Percentiles rank a stretch among this genome's conserved stretches.
phyloP scores from a whole-genome alignment of 1,140 invertebrate species.

The Nephotettix cincticeps region DNA sequence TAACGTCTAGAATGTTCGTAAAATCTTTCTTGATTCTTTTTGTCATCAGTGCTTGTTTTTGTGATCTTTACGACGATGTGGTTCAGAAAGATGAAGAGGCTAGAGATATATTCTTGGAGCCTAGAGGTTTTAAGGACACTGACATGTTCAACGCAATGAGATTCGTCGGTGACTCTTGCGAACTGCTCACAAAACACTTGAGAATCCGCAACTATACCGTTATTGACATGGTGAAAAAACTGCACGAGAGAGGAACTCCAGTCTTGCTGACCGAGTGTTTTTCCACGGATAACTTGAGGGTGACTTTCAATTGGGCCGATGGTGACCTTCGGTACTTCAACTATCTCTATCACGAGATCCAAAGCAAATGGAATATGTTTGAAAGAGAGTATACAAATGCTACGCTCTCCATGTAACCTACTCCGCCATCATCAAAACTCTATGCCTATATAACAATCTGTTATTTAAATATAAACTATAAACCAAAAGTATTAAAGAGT shows the following conservation, averaged over 20 bases:
- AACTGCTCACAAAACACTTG: conserved; percentile 1
- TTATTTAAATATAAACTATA: no score
- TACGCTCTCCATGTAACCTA: background rate
- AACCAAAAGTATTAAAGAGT: background rate
- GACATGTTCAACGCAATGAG: background rate
- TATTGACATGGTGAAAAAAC: background rate
- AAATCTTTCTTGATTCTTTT: no score
- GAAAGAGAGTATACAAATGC: conserved; percentile 1
- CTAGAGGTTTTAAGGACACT: background rate
- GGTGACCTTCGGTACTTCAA: background rate
- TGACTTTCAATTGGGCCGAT: background rate
- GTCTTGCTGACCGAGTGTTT: background rate
- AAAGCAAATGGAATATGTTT: background rate
- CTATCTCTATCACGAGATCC: background rate
- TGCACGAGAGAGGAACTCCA: background rate
- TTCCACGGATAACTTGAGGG: background rate
- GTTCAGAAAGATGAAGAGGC: background rate
- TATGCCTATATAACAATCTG: no score
- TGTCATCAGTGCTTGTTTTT: background rate
- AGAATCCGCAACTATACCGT: background rate
- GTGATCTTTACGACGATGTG: background rate
- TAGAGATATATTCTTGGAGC: background rate
- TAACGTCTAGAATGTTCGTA: no score
- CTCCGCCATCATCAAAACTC: no score
- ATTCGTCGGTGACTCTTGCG: background rate